phyloP scores from a whole-genome alignment of 2,797 vertebrate species.

The Astyanax mexicanus region DNA sequence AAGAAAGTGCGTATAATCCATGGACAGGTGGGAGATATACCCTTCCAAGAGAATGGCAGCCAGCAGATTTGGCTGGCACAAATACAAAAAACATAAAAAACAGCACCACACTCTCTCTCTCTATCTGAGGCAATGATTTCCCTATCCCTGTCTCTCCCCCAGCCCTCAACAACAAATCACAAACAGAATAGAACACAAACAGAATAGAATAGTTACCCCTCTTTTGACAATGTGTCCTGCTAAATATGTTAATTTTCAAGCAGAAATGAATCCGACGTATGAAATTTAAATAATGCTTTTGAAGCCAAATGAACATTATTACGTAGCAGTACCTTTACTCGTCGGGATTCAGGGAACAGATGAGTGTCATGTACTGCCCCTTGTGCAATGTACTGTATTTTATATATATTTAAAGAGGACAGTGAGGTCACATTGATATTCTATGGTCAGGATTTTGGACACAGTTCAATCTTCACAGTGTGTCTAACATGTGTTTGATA shows the following conservation, averaged over 20 bases:
- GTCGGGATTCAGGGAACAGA: too few species aligned
- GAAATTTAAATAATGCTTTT: too few species aligned
- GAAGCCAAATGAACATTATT: too few species aligned
- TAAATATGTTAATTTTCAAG: neutral
- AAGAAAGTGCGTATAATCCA: conserved; percentile 39
- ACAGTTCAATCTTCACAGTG: too few species aligned
- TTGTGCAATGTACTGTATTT: too few species aligned
- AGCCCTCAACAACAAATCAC: neutral
- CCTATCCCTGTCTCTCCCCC: neutral
- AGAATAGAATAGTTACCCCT: neutral
- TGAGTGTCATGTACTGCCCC: too few species aligned
- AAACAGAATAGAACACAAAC: neutral
- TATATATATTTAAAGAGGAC: too few species aligned
- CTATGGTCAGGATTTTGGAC: too few species aligned
- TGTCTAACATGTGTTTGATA: too few species aligned
- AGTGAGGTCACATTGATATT: too few species aligned
- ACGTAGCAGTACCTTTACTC: too few species aligned
- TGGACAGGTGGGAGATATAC: conserved; percentile 47
- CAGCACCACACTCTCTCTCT: conserved; percentile 15
- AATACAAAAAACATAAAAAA: conserved; percentile 42
- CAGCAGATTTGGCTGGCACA: conserved; percentile 41
- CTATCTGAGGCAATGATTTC: neutral
- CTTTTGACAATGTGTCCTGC: neutral
- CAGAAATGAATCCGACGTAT: neutral
- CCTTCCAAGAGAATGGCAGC: conserved; percentile 33